Percentiles rank a stretch among this genome's conserved stretches.
phyloP scores from a whole-genome alignment of 2,113 vertebrate genomes.

The Promerops cafer region DNA sequence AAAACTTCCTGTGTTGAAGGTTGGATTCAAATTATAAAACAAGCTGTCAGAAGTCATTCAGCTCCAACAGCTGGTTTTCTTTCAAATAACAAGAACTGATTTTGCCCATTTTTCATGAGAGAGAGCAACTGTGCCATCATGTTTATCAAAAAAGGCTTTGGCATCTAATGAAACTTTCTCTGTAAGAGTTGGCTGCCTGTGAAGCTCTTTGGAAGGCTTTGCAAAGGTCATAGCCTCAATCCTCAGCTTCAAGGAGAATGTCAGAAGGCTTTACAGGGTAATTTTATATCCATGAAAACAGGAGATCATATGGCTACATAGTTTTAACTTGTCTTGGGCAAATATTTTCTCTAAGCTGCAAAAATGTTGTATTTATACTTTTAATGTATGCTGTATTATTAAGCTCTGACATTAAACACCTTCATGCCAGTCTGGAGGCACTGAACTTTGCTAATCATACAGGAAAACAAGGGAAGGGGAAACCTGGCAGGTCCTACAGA shows the following conservation, averaged over 20 bases:
- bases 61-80: neutral
- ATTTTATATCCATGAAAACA: conserved; percentile 45
- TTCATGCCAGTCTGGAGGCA: conserved; percentile 5
- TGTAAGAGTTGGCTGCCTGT: neutral
- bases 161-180: conserved; percentile 30
- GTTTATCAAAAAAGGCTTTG: neutral
- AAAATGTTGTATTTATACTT: conserved; percentile 57
- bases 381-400: conserved; percentile 56
- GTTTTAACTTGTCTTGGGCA: conserved; percentile 36
- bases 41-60: neutral
- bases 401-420: conserved; percentile 65
- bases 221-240: conserved; percentile 61
- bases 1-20: neutral
- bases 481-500: neutral
- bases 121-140: neutral
- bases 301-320: neutral
- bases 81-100: neutral
- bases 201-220: conserved; percentile 43
- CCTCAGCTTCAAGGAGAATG: conserved; percentile 47
- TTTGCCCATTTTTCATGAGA: neutral
- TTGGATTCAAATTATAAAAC: neutral
- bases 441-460: conserved; percentile 54
- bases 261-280: conserved; percentile 55
- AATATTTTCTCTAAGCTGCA: conserved; percentile 50
- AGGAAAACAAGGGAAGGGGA: neutral